These are phyloP conservation scores for Chrysolina haemoptera DNA, from an alignment of 2,888 invertebrate genomes.

Conservation along the genomic window DNA sequence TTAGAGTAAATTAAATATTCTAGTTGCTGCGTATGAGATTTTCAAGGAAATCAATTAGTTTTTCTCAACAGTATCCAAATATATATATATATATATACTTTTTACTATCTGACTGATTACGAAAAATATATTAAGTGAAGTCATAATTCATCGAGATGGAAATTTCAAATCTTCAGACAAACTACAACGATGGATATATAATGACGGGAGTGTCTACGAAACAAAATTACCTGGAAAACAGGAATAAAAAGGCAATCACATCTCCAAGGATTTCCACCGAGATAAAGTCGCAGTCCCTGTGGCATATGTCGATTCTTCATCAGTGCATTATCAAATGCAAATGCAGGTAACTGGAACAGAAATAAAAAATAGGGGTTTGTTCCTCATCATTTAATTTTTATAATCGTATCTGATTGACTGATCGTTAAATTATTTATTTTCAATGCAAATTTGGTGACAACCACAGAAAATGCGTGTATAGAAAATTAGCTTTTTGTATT, in stretches of 20 bases:
- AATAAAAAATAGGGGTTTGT: neutral
- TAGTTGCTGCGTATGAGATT: neutral
- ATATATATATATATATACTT: too few relatives aligned
- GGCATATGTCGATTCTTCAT: conserved; percentile 82
- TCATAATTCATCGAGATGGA: too few relatives aligned
- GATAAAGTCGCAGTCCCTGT: conserved; percentile 78
- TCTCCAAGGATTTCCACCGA: conserved; percentile 86
- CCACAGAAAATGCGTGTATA: too few relatives aligned
- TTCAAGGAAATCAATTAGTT: neutral
- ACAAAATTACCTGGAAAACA: conserved; percentile 76
- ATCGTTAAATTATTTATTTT: too few relatives aligned
- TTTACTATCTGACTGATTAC: too few relatives aligned
- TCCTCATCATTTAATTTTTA: too few relatives aligned
- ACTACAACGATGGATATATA: too few relatives aligned
- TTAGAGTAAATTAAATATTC: neutral
- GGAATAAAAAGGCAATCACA: conserved; percentile 88
- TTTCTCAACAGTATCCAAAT: neutral
- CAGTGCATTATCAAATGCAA: conserved; percentile 85
- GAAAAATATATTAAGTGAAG: too few relatives aligned
- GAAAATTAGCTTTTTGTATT: too few relatives aligned
- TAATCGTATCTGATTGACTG: too few relatives aligned
- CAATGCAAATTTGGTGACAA: too few relatives aligned
- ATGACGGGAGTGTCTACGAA: conserved; percentile 13
- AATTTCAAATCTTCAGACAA: too few relatives aligned
- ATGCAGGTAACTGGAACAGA: conserved; percentile 79